Conservation (phyloP, 2,888 invertebrate genomes). For the Cryptops parisi region DNA sequence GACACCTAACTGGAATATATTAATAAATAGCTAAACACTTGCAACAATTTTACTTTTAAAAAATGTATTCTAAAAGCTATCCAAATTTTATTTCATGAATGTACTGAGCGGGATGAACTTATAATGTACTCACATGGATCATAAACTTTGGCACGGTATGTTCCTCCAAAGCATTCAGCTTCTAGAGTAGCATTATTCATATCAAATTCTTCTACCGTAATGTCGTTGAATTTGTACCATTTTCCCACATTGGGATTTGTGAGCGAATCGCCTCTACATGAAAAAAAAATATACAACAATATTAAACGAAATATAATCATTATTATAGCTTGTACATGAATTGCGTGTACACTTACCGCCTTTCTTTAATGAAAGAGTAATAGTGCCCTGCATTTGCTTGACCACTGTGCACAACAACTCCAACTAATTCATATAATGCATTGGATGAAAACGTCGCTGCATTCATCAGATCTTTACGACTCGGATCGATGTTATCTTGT, state of each 20-base stretch:
- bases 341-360: conserved; percentile 22
- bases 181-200: conserved; percentile 35
- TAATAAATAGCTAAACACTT: no score
- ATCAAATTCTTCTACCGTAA: conserved; percentile 36
- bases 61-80: background rate
- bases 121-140: conserved; percentile 26
- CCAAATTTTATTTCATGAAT: background rate
- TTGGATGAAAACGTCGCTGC: conserved; percentile 13
- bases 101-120: background rate
- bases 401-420: conserved; percentile 39
- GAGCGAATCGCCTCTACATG: conserved; percentile 30
- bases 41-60: no score
- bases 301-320: background rate
- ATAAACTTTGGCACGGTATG: conserved; percentile 35
- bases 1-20: background rate
- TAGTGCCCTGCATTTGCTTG: conserved; percentile 41
- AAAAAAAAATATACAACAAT: conserved; percentile 5
- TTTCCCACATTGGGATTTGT: conserved; percentile 32
- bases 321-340: background rate
- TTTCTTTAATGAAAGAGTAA: conserved; percentile 36
- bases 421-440: conserved; percentile 35
- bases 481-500: conserved; percentile 7
- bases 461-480: conserved; percentile 1
- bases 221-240: conserved; percentile 40
- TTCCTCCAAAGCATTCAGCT: conserved; percentile 39